phyloP scores from a whole-genome alignment of 2,797 vertebrate genomes.

The Taeniopygia guttata region DNA sequence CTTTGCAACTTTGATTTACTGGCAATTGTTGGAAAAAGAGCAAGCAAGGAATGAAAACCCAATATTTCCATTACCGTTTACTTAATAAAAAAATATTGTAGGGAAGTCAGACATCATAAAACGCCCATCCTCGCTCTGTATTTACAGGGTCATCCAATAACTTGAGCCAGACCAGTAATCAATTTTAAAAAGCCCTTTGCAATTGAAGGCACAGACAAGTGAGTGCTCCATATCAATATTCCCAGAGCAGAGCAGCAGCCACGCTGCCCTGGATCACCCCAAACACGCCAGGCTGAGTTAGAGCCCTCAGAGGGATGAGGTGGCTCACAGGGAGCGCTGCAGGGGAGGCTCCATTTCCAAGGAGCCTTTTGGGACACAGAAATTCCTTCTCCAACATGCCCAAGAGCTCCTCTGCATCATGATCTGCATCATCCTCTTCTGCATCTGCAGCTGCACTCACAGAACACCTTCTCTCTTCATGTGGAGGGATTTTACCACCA shows the following conservation, averaged over 20 bases:
- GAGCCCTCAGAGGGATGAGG: background rate
- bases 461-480: background rate
- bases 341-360: background rate
- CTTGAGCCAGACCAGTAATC: slow-evolving; percentile 10
- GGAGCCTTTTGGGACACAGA: background rate
- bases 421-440: background rate
- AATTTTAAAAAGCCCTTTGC: slow-evolving; percentile 11
- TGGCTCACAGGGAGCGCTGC: rapidly evolving
- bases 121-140: slow-evolving; percentile 7
- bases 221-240: background rate
- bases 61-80: slow-evolving; percentile 55
- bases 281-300: rapidly evolving
- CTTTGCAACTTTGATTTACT: slow-evolving; percentile 68
- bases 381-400: background rate
- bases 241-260: background rate
- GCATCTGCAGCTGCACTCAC: background rate
- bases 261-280: background rate
- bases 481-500: background rate
- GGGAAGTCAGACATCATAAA: slow-evolving; percentile 48
- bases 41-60: slow-evolving; percentile 59
- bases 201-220: background rate
- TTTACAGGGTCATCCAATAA: slow-evolving; percentile 31
- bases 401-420: background rate
- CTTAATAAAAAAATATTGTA: slow-evolving; percentile 55
- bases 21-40: slow-evolving; percentile 58